phyloP scores from a whole-genome alignment of 1,140 invertebrate species.

The Caenorhabditis inopinata region DNA sequence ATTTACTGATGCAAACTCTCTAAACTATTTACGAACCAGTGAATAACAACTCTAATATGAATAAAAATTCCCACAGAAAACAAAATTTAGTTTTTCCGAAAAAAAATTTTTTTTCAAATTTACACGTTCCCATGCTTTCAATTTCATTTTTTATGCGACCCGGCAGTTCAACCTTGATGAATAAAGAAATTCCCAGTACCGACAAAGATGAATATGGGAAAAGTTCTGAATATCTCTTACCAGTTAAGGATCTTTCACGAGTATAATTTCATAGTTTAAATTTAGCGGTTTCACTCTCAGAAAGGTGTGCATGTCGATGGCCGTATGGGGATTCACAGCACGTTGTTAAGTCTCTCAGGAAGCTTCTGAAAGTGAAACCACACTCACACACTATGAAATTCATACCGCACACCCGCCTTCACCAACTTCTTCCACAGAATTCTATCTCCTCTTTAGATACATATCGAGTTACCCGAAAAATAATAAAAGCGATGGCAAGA shows the following conservation, averaged over 20 bases:
- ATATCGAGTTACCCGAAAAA: slow-evolving; percentile 21
- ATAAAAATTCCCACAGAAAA: too few species aligned
- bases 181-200: neutral
- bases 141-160: neutral
- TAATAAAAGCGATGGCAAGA: neutral
- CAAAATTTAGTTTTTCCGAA: neutral
- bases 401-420: neutral
- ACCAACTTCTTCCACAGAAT: slow-evolving; percentile 28
- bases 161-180: neutral
- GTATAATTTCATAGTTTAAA: too few species aligned
- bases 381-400: slow-evolving; percentile 28
- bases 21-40: too few species aligned
- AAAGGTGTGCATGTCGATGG: too few species aligned
- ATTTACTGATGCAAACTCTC: neutral
- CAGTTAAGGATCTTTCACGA: too few species aligned
- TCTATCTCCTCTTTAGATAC: slow-evolving; percentile 23
- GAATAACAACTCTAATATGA: too few species aligned
- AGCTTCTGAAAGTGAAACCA: slow-evolving; percentile 18
- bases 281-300: too few species aligned
- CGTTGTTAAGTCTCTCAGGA: slow-evolving; percentile 14
- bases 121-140: slow-evolving; percentile 4
- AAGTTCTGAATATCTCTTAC: too few species aligned
- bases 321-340: neutral
- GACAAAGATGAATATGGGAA: too few species aligned
- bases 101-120: neutral